Evolutionary conservation across 2,113 vertebrate species (phyloP).

Genomic region (Cyphomyrus discorhynchus): DNA sequence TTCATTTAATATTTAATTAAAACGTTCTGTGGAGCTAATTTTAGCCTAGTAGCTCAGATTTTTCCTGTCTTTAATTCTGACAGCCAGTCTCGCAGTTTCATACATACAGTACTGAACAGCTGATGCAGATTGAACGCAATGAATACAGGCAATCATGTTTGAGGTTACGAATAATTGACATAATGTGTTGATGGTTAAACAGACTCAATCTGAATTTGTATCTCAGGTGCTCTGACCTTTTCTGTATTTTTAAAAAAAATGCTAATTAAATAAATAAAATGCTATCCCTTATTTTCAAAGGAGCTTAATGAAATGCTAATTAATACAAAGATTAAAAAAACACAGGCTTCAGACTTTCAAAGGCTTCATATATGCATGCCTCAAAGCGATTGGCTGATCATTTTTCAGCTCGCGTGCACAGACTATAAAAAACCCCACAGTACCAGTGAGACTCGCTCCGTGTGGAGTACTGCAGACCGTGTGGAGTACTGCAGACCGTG

Average conservation of each 20-base stretch:
- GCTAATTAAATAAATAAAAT: neutral
- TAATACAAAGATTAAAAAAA: neutral
- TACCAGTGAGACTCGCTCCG: neutral
- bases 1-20: slow-evolving; percentile 2
- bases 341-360: neutral
- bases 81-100: neutral
- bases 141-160: neutral
- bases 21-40: neutral
- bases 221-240: neutral
- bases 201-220: neutral
- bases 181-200: neutral
- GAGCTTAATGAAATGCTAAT: neutral
- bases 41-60: neutral
- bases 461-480: neutral
- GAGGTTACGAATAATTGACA: neutral
- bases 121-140: neutral
- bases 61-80: neutral
- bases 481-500: too few relatives aligned
- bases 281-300: neutral
- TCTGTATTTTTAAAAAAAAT: neutral
- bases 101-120: neutral
- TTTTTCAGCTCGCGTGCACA: neutral
- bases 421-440: neutral
- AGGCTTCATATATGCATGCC: neutral
- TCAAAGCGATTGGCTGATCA: neutral